Evolutionary conservation across 1,140 invertebrate species (phyloP).

Genomic region (Rhizoglyphus robini): DNA sequence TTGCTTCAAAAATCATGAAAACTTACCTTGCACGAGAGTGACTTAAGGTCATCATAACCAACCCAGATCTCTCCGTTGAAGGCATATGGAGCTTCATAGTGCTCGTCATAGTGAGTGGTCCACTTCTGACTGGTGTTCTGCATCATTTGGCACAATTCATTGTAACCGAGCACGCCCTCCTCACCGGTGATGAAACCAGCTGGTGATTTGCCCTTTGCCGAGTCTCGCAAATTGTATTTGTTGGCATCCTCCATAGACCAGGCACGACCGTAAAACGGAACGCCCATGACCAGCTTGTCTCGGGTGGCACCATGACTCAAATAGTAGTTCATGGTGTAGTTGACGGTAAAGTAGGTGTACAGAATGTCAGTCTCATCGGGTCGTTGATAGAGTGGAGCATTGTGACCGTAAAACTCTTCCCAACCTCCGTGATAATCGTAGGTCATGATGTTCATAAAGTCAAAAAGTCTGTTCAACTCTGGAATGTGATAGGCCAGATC

Average conservation of each 20-base stretch:
- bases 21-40: constrained; percentile 45
- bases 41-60: constrained; percentile 57
- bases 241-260: constrained; percentile 58
- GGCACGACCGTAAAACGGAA: constrained; percentile 51
- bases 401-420: constrained; percentile 46
- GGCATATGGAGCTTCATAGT: constrained; percentile 31
- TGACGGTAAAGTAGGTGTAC: constrained; percentile 41
- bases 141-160: constrained; percentile 26
- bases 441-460: constrained; percentile 74
- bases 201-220: constrained; percentile 63
- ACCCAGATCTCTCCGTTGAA: constrained; percentile 65
- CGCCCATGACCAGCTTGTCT: constrained; percentile 61
- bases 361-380: constrained; percentile 22
- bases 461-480: constrained; percentile 48
- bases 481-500: constrained; percentile 57
- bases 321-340: constrained; percentile 37
- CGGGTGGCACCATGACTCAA: constrained; percentile 54
- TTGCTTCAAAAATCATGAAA: not conserved
- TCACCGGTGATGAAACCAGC: constrained; percentile 47
- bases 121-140: not conserved
- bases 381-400: constrained; percentile 34
- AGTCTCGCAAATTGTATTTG: constrained; percentile 61
- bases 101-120: not conserved
- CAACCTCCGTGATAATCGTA: constrained; percentile 79
- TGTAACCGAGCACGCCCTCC: constrained; percentile 34